Conservation (phyloP, 2,888 invertebrate species). For the Entomobrya multifasciata region DNA sequence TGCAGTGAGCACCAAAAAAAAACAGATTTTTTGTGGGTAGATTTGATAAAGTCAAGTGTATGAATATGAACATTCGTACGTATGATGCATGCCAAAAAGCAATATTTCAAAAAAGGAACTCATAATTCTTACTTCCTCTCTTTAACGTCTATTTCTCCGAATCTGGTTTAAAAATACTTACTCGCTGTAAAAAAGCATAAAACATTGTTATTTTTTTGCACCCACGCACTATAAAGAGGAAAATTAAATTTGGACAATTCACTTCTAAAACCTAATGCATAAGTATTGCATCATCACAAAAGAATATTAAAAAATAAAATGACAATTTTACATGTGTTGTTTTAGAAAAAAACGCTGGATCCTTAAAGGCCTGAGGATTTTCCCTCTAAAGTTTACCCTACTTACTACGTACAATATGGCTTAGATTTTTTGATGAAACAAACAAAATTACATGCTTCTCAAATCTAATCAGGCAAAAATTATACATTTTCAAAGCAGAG, state of each 20-base stretch:
- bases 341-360: background rate
- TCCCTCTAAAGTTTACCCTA: too few species aligned
- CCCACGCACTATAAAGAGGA: background rate
- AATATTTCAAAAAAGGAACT: constrained; percentile 20
- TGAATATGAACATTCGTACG: background rate
- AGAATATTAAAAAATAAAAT: background rate
- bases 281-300: background rate
- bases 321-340: background rate
- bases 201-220: background rate
- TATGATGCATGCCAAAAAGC: constrained; percentile 21
- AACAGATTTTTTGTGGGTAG: background rate
- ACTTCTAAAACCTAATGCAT: background rate
- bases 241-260: background rate
- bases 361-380: too few species aligned
- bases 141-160: background rate
- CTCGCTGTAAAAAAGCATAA: background rate
- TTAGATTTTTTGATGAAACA: too few species aligned
- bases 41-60: constrained; percentile 15
- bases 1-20: background rate
- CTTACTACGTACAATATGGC: too few species aligned
- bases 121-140: constrained; percentile 6
- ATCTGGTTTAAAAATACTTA: background rate
- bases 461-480: too few species aligned
- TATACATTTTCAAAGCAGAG: too few species aligned
- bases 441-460: too few species aligned